Conservation (phyloP, 2,113 vertebrate genomes). For the Glaucidium brasilianum region DNA sequence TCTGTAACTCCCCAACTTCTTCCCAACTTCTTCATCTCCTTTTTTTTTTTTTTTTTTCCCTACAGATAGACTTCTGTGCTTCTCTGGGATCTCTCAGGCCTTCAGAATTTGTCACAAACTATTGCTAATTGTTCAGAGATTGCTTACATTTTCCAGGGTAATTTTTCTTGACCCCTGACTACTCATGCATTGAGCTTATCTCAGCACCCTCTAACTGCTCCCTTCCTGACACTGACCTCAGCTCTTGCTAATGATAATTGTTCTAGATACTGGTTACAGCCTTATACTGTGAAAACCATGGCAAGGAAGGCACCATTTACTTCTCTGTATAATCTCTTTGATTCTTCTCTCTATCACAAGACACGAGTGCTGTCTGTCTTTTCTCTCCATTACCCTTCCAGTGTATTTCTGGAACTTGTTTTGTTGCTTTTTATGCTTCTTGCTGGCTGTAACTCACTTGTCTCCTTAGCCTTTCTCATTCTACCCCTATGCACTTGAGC, state of each 20-base stretch:
- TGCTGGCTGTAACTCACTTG: background rate
- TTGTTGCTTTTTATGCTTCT: background rate
- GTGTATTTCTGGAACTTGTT: background rate
- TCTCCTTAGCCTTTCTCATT: background rate
- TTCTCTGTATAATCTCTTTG: background rate
- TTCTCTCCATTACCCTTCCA: background rate
- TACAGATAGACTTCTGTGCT: background rate
- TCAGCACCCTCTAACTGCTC: fast-evolving
- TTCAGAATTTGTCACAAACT: background rate
- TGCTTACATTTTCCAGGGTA: background rate
- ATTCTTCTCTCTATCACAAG: background rate
- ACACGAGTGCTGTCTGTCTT: fast-evolving
- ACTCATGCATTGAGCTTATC: background rate
- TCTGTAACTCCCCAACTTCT: background rate
- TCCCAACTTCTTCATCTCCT: background rate
- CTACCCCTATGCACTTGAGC: background rate
- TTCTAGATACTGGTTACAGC: background rate
- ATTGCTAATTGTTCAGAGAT: background rate
- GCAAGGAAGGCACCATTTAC: background rate
- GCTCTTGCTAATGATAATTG: background rate
- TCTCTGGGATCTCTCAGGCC: background rate
- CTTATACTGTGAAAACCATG: background rate
- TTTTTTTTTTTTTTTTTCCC: background rate
- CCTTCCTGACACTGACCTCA: background rate
- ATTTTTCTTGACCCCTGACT: background rate